Percentiles rank a stretch among this genome's conserved stretches.
phyloP scores from a whole-genome alignment of 2,888 invertebrate species.

The Leptura quadrifasciata region DNA sequence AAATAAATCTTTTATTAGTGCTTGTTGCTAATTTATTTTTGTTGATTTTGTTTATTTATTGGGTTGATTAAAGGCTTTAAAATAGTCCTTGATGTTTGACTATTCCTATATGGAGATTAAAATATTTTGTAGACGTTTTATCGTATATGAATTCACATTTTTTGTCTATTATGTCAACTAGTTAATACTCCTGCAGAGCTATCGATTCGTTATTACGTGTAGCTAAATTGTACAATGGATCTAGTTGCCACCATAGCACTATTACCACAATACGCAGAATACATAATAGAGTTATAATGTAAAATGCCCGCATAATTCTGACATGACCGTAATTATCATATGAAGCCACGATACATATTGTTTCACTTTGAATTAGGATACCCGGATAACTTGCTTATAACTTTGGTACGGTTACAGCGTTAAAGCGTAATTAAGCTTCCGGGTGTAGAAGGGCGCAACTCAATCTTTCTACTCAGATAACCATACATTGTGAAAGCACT shows the following conservation, averaged over 20 bases:
- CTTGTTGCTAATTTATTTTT: no score
- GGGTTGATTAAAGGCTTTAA: no score
- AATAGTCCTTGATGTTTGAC: no score
- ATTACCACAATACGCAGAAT: slow-evolving; percentile 15
- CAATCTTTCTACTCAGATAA: neutral
- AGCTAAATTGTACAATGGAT: neutral
- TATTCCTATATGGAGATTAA: no score
- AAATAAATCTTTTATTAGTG: no score
- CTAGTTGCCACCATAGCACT: neutral
- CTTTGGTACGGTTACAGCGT: slow-evolving; percentile 1
- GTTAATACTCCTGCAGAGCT: neutral
- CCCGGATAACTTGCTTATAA: slow-evolving; percentile 6
- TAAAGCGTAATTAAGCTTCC: slow-evolving; percentile 6
- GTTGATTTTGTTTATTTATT: no score
- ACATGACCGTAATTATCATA: slow-evolving; percentile 23
- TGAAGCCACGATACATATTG: slow-evolving; percentile 17
- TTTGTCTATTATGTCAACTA: neutral
- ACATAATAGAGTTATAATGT: slow-evolving; percentile 20
- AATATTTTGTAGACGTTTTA: no score
- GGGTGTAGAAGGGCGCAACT: neutral
- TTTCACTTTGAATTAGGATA: slow-evolving; percentile 12
- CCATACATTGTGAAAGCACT: neutral
- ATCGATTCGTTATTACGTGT: neutral
- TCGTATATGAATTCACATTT: no score
- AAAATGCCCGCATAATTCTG: slow-evolving; percentile 25